These are phyloP conservation scores for Cotesia congregata DNA, from an alignment of 2,888 invertebrate species.

Conservation along the genomic window DNA sequence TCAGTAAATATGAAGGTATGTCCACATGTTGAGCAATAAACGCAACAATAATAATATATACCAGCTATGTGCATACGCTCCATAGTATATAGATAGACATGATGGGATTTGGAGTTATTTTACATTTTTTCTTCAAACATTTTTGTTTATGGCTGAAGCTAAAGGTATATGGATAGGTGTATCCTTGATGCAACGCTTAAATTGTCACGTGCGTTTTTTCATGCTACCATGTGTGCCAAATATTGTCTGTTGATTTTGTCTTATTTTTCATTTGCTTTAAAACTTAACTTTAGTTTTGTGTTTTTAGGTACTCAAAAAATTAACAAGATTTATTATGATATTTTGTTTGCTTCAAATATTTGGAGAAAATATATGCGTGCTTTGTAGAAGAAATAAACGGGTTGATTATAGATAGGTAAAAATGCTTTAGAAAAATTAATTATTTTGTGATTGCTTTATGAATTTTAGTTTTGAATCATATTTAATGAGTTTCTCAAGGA, in stretches of 20 bases:
- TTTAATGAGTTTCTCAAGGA: too few relatives aligned
- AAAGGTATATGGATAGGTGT: background rate
- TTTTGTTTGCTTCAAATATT: background rate
- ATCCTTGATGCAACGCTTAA: background rate
- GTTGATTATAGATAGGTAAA: too few relatives aligned
- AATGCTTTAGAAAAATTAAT: too few relatives aligned
- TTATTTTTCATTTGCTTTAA: background rate
- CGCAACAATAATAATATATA: constrained; percentile 10
- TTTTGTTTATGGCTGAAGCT: too few relatives aligned
- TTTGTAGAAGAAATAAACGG: background rate
- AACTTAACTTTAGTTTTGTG: background rate
- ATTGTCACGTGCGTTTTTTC: background rate
- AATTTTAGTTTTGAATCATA: too few relatives aligned
- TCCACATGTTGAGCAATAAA: constrained; percentile 36
- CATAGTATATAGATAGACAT: too few relatives aligned
- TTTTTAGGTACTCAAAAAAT: background rate
- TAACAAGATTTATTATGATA: background rate
- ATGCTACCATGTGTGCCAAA: background rate
- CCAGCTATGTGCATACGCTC: background rate
- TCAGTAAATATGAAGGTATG: constrained; percentile 39
- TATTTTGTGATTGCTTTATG: too few relatives aligned
- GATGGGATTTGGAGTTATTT: background rate
- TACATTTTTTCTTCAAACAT: background rate
- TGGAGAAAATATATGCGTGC: background rate
- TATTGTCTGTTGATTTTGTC: background rate